Evolutionary conservation across 64 coral and sea anemone species (phyloP), one percentile per base, ranked within the genome.

Genomic region (Actinia tenebrosa): DNA sequence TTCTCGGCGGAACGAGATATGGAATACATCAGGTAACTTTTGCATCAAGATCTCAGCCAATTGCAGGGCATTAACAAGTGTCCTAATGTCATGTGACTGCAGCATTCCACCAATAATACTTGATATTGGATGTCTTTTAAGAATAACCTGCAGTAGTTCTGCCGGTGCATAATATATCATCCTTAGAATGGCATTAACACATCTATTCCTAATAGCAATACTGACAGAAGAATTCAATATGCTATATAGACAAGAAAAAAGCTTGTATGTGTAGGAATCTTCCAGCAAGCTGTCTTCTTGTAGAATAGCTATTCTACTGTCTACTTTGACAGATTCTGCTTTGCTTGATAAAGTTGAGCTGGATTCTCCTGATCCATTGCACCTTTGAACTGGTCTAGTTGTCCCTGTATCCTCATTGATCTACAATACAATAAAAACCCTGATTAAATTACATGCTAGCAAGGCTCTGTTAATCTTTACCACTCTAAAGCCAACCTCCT

Each of bases 31-130:
- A 27, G 97, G 97, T 54, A 99, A 72, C 45, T 99, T 99, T 81
- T 99, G 90, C 97, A 99, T 99, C 56, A 99, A 89, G 84, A 99
- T 99, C 54, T 99, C 93, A 80, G 97, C 97, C 89, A 99, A 93
- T 86, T 99, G 97, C 30, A 99, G 88, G 18, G 97, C 97, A 84
- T 99, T 99, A 15, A 95, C 94, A 60, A 99, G 87, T 71, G 92
- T 91, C 86, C 93, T 85, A 43, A 99, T 86, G 83, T 99, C 97
- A 83, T 89, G 94, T 43, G 97, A 99, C 62, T 87, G 92, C 45
- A 99, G 87, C 97, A 99, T 99, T 60, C 91, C 97, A 43, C 93
- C 94, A 45, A 99, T 99, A 56, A 95, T 88, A 83, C 93, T 95
- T 45, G 97, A 99, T 45, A 99, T 95, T 1, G 97, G 97, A 37